Evolutionary conservation across 2,113 vertebrate species (phyloP).

Genomic region (Vombatus ursinus): DNA sequence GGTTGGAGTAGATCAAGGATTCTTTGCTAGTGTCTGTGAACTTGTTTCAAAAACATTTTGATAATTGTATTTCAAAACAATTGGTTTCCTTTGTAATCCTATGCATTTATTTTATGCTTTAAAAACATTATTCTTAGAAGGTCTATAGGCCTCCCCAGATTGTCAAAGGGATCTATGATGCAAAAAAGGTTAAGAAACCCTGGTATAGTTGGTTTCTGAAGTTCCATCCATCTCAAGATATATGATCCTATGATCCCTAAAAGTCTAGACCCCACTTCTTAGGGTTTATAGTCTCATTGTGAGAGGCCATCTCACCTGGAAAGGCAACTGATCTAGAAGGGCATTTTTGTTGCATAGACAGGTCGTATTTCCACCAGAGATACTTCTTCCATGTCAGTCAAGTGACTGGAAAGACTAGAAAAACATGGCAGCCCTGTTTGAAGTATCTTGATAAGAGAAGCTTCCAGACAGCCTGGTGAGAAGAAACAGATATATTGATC

Average conservation of each 20-base stretch:
- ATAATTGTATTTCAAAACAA: background rate
- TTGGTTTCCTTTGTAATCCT: background rate
- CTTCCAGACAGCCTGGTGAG: slow-evolving; percentile 60
- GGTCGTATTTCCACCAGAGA: background rate
- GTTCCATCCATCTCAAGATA: background rate
- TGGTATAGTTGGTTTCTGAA: background rate
- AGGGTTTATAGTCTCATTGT: background rate
- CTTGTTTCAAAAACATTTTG: background rate
- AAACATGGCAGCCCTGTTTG: slow-evolving; percentile 49
- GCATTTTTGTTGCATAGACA: background rate
- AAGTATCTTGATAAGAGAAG: slow-evolving; percentile 69
- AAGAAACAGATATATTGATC: slow-evolving; percentile 78
- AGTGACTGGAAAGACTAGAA: slow-evolving; percentile 58
- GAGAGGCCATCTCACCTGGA: background rate
- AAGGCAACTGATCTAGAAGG: background rate
- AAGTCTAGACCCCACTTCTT: background rate
- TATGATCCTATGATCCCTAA: background rate
- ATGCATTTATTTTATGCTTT: background rate
- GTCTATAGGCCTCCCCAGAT: background rate
- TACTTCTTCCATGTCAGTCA: background rate
- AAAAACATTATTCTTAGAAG: background rate
- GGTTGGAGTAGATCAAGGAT: background rate
- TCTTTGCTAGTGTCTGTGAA: background rate
- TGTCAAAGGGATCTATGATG: background rate
- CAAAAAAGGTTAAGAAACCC: background rate